phyloP scores from a whole-genome alignment of 2,888 invertebrate species.

The Tuberolachnus salignus region DNA sequence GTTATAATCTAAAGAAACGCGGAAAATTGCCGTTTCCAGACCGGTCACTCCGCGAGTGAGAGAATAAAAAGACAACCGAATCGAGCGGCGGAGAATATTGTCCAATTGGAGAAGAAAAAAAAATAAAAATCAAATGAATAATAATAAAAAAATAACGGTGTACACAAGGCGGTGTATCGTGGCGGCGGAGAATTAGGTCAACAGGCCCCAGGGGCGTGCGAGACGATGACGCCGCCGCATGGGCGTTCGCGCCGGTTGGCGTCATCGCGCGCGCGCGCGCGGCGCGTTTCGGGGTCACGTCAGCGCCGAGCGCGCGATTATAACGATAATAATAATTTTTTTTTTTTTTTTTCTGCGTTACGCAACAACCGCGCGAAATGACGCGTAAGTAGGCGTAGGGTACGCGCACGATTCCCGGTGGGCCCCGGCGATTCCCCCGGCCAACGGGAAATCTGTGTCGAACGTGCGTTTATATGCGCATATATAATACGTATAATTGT shows the following conservation, averaged over 20 bases:
- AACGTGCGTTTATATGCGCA: constrained; percentile 31
- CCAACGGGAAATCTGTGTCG: constrained; percentile 16
- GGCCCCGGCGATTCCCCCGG: too few relatives aligned
- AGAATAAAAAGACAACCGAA: too few relatives aligned
- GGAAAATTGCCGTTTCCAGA: too few relatives aligned
- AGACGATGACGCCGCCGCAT: background rate
- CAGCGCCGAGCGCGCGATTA: background rate
- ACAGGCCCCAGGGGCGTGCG: constrained; percentile 15
- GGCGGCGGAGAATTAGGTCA: constrained; percentile 9
- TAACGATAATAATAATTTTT: too few relatives aligned
- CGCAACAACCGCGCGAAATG: too few relatives aligned
- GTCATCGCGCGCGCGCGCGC: constrained; percentile 11
- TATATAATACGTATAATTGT: too few relatives aligned
- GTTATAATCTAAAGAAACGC: too few relatives aligned
- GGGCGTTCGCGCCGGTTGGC: constrained; percentile 25
- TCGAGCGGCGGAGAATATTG: too few relatives aligned
- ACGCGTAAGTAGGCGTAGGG: constrained; percentile 2
- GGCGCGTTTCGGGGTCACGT: constrained; percentile 20
- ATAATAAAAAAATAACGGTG: background rate
- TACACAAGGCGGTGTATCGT: background rate
- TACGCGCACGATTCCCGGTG: too few relatives aligned
- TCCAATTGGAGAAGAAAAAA: too few relatives aligned
- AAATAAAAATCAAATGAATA: background rate
- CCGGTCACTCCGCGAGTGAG: too few relatives aligned
- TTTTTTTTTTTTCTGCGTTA: background rate